Evolutionary conservation across 35 echinoderm and acorn worm species (phyloP).

Genomic region (Ophiothrix spiculata): DNA sequence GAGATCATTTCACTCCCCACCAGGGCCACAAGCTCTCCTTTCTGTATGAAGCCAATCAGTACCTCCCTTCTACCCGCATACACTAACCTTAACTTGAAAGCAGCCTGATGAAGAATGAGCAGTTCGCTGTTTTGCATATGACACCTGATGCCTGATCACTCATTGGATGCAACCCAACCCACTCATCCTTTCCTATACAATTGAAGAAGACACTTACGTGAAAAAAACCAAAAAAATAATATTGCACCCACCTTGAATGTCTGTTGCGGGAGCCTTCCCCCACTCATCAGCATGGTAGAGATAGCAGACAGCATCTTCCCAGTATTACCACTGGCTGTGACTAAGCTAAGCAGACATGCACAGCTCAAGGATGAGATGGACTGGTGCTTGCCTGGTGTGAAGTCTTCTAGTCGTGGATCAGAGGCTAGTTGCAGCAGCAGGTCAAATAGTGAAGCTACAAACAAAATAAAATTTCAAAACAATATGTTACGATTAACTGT

Average conservation of each 20-base stretch:
- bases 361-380: slow-evolving; percentile 58
- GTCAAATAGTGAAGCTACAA: slow-evolving; percentile 75
- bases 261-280: slow-evolving; percentile 32
- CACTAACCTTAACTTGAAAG: too few relatives aligned
- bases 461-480: not conserved
- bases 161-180: too few relatives aligned
- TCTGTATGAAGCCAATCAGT: too few relatives aligned
- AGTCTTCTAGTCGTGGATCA: slow-evolving; percentile 3
- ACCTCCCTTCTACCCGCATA: too few relatives aligned
- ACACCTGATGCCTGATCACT: too few relatives aligned
- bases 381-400: slow-evolving; percentile 18
- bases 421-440: slow-evolving; percentile 77
- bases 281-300: slow-evolving; percentile 79
- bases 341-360: slow-evolving; percentile 77
- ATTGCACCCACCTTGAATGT: slow-evolving; percentile 37
- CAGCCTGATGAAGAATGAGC: too few relatives aligned
- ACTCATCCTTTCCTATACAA: too few relatives aligned
- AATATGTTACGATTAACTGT: not conserved
- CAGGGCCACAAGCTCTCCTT: too few relatives aligned
- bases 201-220: too few relatives aligned
- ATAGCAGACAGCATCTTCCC: slow-evolving; percentile 87
- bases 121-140: too few relatives aligned
- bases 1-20: too few relatives aligned
- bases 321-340: slow-evolving; percentile 86
- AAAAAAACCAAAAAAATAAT: too few relatives aligned